Evolutionary conservation across 1,140 invertebrate genomes (phyloP), one percentile per base, ranked within the genome.

Genomic region (Platyscapa corneri): DNA sequence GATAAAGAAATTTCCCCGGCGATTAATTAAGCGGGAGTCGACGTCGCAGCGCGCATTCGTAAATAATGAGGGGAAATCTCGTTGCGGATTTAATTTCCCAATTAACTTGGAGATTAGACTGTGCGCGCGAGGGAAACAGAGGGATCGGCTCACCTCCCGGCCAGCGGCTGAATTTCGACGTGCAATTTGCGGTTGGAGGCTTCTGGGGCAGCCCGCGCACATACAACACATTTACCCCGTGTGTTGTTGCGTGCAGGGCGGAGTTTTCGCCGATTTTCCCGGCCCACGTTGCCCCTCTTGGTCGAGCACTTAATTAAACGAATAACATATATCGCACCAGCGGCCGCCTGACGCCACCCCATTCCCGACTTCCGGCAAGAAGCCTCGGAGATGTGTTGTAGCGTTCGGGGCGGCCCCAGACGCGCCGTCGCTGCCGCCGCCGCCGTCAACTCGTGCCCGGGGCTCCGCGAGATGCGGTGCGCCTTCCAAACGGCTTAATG

Each of bases 91-190:
- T 84, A 84, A 84, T 84, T 84, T 84, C 60, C 76, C 83, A 84
- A 84, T 84, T 84, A 84, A 84, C 83, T 79, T 76, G 76, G 75
- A 79, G 83, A 84, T 84, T 84, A 84, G 76, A 84, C 83, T 60
- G 34, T 34, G 79, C 42, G 64, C 39, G 79, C 20, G 23, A 34
- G 30, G 65, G 18, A 65, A 16, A 16, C 3, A 30, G 5, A 30
- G n/a, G 32, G n/a, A 67, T 67, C 32, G 30, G 14, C 37, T 30
- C 78, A 0, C 37, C 64, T 42, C 10, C 3, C 49, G 39, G 42
- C 37, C 60, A 81, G 14, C 39, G n/a, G 42, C 67, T 34, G 80
- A 82, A 72, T 82, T 82, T 82, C 80, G 67, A 82, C 80, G 49
- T 20, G 70, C 70, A 83, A 76, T 67, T 84, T 77, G 74, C 60